Percentiles rank a stretch among this genome's conserved stretches.
These are phyloP conservation scores for Myopa tessellatipennis DNA, from an alignment of 2,888 invertebrate genomes.

Conservation along the genomic window DNA sequence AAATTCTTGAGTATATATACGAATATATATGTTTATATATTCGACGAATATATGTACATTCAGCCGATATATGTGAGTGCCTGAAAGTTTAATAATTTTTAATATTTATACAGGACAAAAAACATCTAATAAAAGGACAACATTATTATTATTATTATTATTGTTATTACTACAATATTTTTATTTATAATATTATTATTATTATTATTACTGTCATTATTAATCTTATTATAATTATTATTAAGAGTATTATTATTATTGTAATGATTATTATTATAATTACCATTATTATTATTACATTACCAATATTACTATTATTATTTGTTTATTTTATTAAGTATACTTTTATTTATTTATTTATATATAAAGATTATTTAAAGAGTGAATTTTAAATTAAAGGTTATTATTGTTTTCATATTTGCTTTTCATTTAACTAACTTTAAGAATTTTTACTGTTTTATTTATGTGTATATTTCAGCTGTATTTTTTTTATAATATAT, in stretches of 20 bases:
- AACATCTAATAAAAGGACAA: conserved; percentile 61
- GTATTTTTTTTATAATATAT: too few relatives aligned
- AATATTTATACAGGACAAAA: conserved; percentile 66
- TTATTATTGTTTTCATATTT: conserved; percentile 40
- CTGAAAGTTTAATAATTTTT: conserved; percentile 33
- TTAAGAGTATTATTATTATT: conserved; percentile 37
- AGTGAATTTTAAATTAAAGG: neutral
- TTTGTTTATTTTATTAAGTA: conserved; percentile 1
- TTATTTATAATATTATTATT: conserved; percentile 2
- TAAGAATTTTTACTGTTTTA: neutral
- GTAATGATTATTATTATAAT: too few relatives aligned
- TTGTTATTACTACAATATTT: neutral
- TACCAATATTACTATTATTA: neutral
- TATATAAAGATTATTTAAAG: neutral
- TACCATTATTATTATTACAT: too few relatives aligned
- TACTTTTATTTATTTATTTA: conserved; percentile 45
- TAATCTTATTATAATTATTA: neutral
- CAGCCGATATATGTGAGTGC: conserved; percentile 4
- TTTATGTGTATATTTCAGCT: too few relatives aligned
- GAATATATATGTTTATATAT: neutral
- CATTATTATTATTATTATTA: conserved; percentile 14
- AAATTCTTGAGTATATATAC: neutral
- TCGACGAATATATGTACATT: neutral
- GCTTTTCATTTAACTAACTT: conserved; percentile 38
- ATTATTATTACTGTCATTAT: conserved; percentile 2